These are phyloP conservation scores for Chelonia mydas DNA, from an alignment of 2,797 vertebrate genomes.

Conservation along the genomic window DNA sequence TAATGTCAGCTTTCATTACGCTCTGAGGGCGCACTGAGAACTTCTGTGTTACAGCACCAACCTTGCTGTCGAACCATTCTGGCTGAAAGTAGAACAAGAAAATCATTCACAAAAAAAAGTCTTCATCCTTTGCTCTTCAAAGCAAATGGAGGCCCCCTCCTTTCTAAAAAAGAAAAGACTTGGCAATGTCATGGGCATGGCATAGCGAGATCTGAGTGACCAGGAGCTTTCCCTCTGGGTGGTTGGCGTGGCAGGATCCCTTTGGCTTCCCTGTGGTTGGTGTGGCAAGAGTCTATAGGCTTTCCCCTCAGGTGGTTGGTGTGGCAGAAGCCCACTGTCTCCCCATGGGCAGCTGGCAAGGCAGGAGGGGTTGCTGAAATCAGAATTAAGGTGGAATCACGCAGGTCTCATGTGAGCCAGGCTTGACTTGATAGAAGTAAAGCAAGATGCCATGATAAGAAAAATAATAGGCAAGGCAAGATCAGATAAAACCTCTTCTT, in stretches of 20 bases:
- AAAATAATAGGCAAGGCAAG: neutral
- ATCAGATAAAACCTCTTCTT: conserved; percentile 66
- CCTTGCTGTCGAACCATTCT: conserved; percentile 68
- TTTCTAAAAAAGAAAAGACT: accelerated
- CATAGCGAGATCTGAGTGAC: neutral
- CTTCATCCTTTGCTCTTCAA: neutral
- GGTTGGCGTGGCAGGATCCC: neutral
- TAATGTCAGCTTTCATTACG: conserved; percentile 97
- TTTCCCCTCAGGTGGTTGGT: too few species aligned
- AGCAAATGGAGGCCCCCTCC: neutral
- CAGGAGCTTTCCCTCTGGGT: neutral
- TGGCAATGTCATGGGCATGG: accelerated
- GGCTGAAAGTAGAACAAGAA: conserved; percentile 65
- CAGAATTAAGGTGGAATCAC: neutral
- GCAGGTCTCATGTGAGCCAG: accelerated
- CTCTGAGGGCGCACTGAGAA: conserved; percentile 73
- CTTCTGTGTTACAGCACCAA: conserved; percentile 78
- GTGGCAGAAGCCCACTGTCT: neutral
- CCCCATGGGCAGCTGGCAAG: neutral
- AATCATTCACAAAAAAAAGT: conserved; percentile 50
- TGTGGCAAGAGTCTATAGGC: neutral
- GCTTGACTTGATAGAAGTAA: neutral
- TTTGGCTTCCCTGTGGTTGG: neutral
- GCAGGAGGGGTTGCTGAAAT: accelerated
- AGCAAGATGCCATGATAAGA: conserved; percentile 14